phyloP scores from a whole-genome alignment of 2,888 invertebrate species.

The Lepetodrilus schrolli region DNA sequence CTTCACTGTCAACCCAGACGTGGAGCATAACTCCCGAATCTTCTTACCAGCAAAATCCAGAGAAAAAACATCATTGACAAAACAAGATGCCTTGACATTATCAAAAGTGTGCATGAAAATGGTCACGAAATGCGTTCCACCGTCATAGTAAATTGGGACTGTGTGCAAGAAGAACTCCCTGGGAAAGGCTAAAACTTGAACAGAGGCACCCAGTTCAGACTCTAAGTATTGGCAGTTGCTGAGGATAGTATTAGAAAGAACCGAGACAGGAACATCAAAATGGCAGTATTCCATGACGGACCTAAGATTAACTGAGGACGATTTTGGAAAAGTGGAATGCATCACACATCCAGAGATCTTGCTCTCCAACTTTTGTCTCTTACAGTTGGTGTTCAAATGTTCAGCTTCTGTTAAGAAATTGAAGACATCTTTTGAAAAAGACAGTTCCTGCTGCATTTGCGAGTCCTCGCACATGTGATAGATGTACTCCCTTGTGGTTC shows the following conservation, averaged over 20 bases:
- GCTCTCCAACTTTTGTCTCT: constrained; percentile 24
- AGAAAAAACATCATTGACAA: constrained; percentile 35
- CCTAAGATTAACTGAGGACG: constrained; percentile 49
- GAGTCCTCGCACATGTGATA: constrained; percentile 66
- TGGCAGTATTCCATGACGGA: constrained; percentile 74
- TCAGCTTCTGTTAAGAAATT: constrained; percentile 50
- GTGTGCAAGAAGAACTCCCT: constrained; percentile 70
- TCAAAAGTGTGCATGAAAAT: constrained; percentile 68
- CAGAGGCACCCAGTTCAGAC: neutral
- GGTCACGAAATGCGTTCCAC: constrained; percentile 61
- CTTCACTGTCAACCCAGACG: neutral
- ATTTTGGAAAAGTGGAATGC: constrained; percentile 63
- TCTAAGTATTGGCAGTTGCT: constrained; percentile 70
- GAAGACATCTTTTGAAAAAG: constrained; percentile 61
- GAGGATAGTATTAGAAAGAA: constrained; percentile 69
- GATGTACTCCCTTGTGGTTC: constrained; percentile 75
- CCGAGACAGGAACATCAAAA: constrained; percentile 63
- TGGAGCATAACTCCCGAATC: neutral
- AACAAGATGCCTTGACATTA: constrained; percentile 66
- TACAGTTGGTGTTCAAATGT: neutral
- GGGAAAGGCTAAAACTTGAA: constrained; percentile 48
- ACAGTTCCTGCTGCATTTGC: constrained; percentile 57
- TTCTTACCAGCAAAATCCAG: constrained; percentile 53
- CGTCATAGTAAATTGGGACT: constrained; percentile 56
- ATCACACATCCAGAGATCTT: constrained; percentile 66